Evolutionary conservation across 2,888 invertebrate species (phyloP).

Genomic region (Clunio marinus): DNA sequence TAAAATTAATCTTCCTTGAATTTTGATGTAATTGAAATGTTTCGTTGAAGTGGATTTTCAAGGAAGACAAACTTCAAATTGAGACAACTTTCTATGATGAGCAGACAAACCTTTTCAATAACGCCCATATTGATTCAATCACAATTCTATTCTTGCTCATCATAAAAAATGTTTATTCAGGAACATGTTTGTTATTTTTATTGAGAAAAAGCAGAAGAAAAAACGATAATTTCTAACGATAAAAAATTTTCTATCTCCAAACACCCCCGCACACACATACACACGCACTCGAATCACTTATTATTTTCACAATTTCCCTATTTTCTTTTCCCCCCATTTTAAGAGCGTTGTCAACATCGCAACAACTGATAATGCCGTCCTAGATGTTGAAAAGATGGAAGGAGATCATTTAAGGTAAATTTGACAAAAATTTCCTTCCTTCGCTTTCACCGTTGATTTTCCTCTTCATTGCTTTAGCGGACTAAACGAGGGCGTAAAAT

Average conservation of each 20-base stretch:
- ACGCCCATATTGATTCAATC: background rate
- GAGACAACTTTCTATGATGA: no score
- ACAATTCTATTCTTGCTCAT: no score
- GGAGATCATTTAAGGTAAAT: constrained; percentile 36
- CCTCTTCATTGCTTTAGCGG: background rate
- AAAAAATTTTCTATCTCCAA: background rate
- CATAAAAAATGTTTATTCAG: constrained; percentile 11
- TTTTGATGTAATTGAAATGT: no score
- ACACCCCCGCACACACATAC: no score
- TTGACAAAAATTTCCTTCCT: constrained; percentile 23
- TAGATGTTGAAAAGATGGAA: constrained; percentile 12
- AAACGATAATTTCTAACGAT: constrained; percentile 33
- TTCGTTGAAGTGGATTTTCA: no score
- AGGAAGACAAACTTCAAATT: no score
- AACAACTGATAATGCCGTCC: no score
- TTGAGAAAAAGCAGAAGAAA: background rate
- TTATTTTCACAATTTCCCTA: constrained; percentile 22
- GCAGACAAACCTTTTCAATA: background rate
- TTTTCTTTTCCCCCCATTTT: background rate
- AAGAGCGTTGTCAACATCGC: background rate
- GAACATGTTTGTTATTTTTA: constrained; percentile 21
- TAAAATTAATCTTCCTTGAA: no score
- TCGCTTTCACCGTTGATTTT: constrained; percentile 12
- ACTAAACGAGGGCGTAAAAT: background rate
- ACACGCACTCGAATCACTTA: no score